Evolutionary conservation across 2,113 vertebrate species (phyloP).

Genomic region (Zosterops borbonicus): DNA sequence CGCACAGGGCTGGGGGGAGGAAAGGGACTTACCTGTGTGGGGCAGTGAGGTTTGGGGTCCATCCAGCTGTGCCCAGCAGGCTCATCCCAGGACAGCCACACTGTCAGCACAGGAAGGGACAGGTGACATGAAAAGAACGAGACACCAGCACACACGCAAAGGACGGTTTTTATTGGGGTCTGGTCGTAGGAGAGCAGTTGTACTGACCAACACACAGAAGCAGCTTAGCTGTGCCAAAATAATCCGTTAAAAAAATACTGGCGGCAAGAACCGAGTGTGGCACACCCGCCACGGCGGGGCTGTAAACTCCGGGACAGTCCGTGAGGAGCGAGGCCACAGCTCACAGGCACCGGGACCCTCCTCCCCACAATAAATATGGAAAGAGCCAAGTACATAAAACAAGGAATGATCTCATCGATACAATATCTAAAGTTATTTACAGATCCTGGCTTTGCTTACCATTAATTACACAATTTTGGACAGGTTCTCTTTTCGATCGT

Average conservation of each 20-base stretch:
- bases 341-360: slow-evolving; percentile 5
- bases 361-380: slow-evolving; percentile 78
- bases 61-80: background rate
- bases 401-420: slow-evolving; percentile 75
- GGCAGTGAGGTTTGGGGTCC: rapidly evolving
- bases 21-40: background rate
- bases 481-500: slow-evolving; percentile 21
- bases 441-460: slow-evolving; percentile 61
- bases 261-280: slow-evolving; percentile 63
- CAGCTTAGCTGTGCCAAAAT: slow-evolving; percentile 74
- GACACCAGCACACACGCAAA: slow-evolving; percentile 66
- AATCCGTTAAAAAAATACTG: slow-evolving; percentile 60
- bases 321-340: background rate
- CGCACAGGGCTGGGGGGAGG: rapidly evolving
- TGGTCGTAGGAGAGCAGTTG: slow-evolving; percentile 77
- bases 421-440: slow-evolving; percentile 85
- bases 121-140: background rate
- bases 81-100: background rate
- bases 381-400: slow-evolving; percentile 76
- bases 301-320: slow-evolving; percentile 34
- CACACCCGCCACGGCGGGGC: slow-evolving; percentile 9
- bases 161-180: slow-evolving; percentile 87
- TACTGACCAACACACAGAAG: slow-evolving; percentile 76
- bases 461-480: slow-evolving; percentile 41
- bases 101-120: rapidly evolving